A percentile compares a stretch with the other conserved stretches of the same genome.
Conservation (phyloP, 2,113 vertebrate species). For the Orthonyx spaldingii region DNA sequence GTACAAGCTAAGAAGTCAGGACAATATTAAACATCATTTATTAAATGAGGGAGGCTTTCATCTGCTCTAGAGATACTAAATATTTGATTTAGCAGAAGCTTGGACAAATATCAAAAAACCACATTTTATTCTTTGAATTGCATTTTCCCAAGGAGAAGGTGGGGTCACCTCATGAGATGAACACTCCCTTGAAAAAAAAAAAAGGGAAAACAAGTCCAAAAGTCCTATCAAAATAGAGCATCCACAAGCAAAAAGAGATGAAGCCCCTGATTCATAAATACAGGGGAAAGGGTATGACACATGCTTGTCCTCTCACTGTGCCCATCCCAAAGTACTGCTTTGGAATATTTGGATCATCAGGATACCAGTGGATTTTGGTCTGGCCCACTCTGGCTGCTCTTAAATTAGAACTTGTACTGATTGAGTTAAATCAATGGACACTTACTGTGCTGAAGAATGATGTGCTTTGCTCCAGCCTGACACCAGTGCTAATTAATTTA, state of each 20-base stretch:
- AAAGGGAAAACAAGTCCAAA: neutral
- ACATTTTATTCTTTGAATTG: neutral
- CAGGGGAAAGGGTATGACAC: fast-evolving
- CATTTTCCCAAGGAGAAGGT: neutral
- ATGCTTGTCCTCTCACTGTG: neutral
- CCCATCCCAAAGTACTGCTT: neutral
- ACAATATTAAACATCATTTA: neutral
- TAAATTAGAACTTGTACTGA: neutral
- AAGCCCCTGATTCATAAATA: neutral
- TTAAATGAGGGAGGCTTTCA: neutral
- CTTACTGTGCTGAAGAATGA: constrained; percentile 12
- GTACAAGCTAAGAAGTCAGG: neutral
- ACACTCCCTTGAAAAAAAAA: neutral
- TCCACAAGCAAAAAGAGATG: neutral
- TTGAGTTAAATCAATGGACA: neutral
- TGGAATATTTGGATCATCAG: neutral
- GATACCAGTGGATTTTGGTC: neutral
- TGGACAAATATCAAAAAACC: neutral
- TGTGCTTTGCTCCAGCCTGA: neutral
- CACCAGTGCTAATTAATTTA: neutral
- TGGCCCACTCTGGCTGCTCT: neutral
- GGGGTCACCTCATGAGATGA: neutral
- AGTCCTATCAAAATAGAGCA: neutral
- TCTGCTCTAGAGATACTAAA: neutral
- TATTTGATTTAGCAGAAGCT: neutral